Conservation (phyloP, 2,113 vertebrate genomes). For the Osmerus mordax region DNA sequence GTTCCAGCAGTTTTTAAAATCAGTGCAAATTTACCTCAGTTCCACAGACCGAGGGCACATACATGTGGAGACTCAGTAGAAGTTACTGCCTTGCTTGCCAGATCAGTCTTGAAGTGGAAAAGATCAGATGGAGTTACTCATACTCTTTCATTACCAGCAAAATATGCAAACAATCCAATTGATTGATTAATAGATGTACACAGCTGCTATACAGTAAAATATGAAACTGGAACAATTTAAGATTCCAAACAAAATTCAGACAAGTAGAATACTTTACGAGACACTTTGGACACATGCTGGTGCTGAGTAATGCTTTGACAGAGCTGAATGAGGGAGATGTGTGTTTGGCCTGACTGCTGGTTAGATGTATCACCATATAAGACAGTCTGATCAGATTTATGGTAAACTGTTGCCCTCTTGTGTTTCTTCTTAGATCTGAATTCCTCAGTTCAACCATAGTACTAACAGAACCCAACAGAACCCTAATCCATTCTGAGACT, state of each 20-base stretch:
- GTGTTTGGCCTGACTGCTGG: conserved; percentile 28
- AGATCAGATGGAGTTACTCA: conserved; percentile 26
- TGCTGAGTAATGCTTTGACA: too few relatives aligned
- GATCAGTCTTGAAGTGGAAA: conserved; percentile 51
- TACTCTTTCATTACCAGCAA: conserved; percentile 39
- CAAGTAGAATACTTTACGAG: conserved; percentile 43
- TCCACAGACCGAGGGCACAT: conserved; percentile 15
- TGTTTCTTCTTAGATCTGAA: conserved; percentile 57
- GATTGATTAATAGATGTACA: conserved; percentile 42
- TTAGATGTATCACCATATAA: conserved; percentile 17
- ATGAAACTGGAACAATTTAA: conserved; percentile 37
- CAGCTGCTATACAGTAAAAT: conserved; percentile 33
- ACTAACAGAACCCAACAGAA: too few relatives aligned
- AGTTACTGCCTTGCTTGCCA: not conserved
- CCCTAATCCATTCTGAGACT: too few relatives aligned
- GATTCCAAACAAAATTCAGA: conserved; percentile 16
- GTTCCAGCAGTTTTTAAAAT: conserved; percentile 42
- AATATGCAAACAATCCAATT: conserved; percentile 41
- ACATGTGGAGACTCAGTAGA: conserved; percentile 25
- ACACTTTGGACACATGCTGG: conserved; percentile 12
- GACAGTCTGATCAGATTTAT: conserved; percentile 45
- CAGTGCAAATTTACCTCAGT: conserved; percentile 34
- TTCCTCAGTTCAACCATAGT: conserved; percentile 29
- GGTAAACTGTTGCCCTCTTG: conserved; percentile 74
- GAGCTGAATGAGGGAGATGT: conserved; percentile 8